Base-by-base conservation (phyloP, 2,888 invertebrate species). In the Altica lythri region DNA sequence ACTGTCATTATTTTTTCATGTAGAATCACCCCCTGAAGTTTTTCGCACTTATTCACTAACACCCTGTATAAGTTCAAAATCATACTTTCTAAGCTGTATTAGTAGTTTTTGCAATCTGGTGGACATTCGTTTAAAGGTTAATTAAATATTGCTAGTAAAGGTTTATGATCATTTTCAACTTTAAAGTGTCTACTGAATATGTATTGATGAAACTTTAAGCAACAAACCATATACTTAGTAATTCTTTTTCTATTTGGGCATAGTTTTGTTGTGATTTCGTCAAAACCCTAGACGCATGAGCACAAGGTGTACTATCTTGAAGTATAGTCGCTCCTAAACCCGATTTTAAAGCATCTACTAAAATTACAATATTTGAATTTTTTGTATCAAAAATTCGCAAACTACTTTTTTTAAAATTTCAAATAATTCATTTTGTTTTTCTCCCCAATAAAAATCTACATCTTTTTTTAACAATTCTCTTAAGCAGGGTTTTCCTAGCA, bases 241-340 rank as follows among this genome's bases (percentile, higher is more conserved):
- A 68, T 60, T 75, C 71, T 55, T 74, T 73, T 50, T 75, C 73
- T 5, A 72, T 72, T 54, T 71, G 68, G 1, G 68, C 65, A 52
- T 72, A 74, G 27, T 62, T 57, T 17, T 52, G 55, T 51, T 74
- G 70, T n/a, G 67, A 54, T 1, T 54, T 55, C 14, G 65, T 66
- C 10, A 72, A 44, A 8, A 67, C 62, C 50, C 67, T 59, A 2
- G 70, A 72, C 0, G 68, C 68, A 49, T 72, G 73, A 4, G 68
- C 66, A 16, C 74, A 64, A 32, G 68, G 62, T 40, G 60, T 48
- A 17, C 61, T 54, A 38, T 66, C 48, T 35, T 72, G 71, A 5
- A 66, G 47, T 0, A 74, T 55, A 12, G 25, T 25, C 6, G 66
- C 69, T 1, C 71, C 73, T n/a, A 74, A 18, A 4, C 72, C 74